These are phyloP conservation scores for Calonectris borealis DNA, from an alignment of 2,113 vertebrate species.

Conservation along the genomic window DNA sequence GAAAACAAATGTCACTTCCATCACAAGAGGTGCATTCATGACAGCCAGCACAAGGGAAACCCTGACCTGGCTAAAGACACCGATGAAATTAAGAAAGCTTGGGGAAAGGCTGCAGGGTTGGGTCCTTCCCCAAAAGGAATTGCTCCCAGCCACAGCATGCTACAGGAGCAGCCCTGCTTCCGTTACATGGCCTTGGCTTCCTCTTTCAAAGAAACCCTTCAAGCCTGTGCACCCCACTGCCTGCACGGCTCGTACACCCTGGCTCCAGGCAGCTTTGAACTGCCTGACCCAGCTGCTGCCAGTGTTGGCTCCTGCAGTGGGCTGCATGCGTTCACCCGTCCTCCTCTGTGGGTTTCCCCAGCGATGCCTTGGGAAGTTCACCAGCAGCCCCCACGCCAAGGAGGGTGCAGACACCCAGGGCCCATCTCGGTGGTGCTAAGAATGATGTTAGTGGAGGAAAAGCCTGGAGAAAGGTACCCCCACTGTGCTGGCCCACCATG, in stretches of 20 bases:
- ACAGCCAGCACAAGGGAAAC: not conserved
- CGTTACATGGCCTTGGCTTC: not conserved
- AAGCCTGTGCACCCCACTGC: not conserved
- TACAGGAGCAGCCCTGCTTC: not conserved
- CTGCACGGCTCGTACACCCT: accelerated
- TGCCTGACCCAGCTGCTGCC: not conserved
- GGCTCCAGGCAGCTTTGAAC: not conserved
- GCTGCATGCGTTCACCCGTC: not conserved
- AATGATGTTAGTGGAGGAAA: not conserved
- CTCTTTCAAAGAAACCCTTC: not conserved
- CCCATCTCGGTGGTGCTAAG: not conserved
- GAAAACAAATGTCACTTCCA: not conserved
- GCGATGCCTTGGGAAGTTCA: not conserved
- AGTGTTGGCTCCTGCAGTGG: accelerated
- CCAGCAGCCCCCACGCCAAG: not conserved
- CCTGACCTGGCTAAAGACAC: not conserved
- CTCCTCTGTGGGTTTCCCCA: not conserved
- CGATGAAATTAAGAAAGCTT: not conserved
- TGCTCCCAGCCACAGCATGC: accelerated
- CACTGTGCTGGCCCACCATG: too few relatives aligned
- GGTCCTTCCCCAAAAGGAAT: not conserved
- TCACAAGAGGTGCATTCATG: not conserved
- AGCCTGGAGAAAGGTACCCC: not conserved
- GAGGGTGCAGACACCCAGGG: not conserved
- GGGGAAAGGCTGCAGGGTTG: not conserved